Conservation (phyloP, 2,888 invertebrate species). For the Blastobasis lacticolella region DNA sequence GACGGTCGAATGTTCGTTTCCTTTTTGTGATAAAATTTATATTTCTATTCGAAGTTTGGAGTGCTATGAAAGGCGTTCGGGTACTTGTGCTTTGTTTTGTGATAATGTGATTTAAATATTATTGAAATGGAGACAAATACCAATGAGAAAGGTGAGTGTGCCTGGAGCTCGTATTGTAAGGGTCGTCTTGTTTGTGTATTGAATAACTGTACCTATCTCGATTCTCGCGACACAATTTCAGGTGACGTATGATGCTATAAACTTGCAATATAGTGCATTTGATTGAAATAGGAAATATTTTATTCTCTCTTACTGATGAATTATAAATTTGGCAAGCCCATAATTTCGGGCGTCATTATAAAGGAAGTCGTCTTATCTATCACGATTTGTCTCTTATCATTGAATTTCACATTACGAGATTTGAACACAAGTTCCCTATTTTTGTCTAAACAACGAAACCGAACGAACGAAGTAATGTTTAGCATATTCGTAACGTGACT, state of each 20-base stretch:
- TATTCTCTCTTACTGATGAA: no score
- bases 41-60: no score
- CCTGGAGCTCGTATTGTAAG: conserved; percentile 19
- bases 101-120: conserved; percentile 57
- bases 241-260: conserved; percentile 37
- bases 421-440: conserved; percentile 2
- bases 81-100: conserved; percentile 22
- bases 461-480: conserved; percentile 15
- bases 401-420: conserved; percentile 6
- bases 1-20: no score
- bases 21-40: no score
- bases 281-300: background rate
- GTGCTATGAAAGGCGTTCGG: no score
- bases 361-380: conserved; percentile 22
- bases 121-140: conserved; percentile 63
- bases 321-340: background rate
- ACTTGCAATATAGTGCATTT: conserved; percentile 14
- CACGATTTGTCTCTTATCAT: conserved; percentile 26
- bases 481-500: conserved; percentile 36
- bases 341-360: conserved; percentile 18
- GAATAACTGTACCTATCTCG: conserved; percentile 51
- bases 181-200: conserved; percentile 56
- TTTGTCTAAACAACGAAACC: background rate
- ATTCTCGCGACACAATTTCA: conserved; percentile 41
- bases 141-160: conserved; percentile 63